These are phyloP conservation scores for Drosophila tsacasi DNA, from an alignment of 1,140 invertebrate genomes.

Conservation along the genomic window DNA sequence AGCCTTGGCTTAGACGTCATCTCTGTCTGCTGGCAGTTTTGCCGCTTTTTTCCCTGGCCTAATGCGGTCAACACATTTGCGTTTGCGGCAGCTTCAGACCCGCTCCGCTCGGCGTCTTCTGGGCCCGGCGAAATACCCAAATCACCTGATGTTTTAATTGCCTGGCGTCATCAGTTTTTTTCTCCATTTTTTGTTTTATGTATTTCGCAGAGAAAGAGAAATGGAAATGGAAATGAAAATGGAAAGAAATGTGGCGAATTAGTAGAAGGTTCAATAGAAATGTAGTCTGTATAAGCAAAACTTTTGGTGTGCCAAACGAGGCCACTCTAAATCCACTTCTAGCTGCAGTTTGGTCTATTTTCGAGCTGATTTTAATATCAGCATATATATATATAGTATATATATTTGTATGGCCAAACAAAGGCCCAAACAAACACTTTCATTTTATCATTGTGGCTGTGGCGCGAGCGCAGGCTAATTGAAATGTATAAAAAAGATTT, in stretches of 20 bases:
- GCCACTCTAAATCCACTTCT: slow-evolving; percentile 3
- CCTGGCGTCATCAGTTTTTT: slow-evolving; percentile 68
- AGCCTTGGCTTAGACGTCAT: slow-evolving; percentile 64
- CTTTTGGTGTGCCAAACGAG: slow-evolving; percentile 1
- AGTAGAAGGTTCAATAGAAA: slow-evolving; percentile 44
- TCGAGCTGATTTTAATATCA: neutral
- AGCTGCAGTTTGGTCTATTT: slow-evolving; percentile 9
- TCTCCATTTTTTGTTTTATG: neutral
- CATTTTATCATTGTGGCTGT: slow-evolving; percentile 39
- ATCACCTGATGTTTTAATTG: slow-evolving; percentile 83
- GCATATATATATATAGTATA: neutral
- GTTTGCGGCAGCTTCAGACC: slow-evolving; percentile 32
- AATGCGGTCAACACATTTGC: slow-evolving; percentile 45
- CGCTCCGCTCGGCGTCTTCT: slow-evolving; percentile 7
- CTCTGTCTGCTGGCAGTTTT: slow-evolving; percentile 42
- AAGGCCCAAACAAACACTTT: slow-evolving; percentile 42
- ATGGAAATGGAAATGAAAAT: slow-evolving; percentile 11
- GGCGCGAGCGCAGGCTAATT: slow-evolving; percentile 40
- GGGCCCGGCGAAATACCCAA: slow-evolving; percentile 58
- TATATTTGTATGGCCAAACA: slow-evolving; percentile 40
- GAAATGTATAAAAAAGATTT: slow-evolving; percentile 82
- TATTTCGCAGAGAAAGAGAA: slow-evolving; percentile 7
- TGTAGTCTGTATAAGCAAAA: neutral
- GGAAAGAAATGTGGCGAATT: slow-evolving; percentile 24
- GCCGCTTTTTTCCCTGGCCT: slow-evolving; percentile 28